Evolutionary conservation across 2,113 vertebrate genomes (phyloP), one percentile per base, ranked within the genome.

Genomic region (Istiophorus platypterus): DNA sequence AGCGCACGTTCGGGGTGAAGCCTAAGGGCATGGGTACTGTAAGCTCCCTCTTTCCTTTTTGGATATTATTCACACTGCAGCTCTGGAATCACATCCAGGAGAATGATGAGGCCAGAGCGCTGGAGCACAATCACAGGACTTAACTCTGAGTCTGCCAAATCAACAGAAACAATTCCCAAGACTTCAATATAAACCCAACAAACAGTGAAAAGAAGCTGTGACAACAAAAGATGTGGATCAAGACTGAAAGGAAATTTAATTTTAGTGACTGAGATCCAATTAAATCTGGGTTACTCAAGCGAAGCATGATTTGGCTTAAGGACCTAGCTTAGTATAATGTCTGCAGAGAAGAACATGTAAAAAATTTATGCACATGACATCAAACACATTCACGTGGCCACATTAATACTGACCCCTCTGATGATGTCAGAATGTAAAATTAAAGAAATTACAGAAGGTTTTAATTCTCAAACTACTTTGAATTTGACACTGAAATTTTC

Each of bases 1-100:
- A 91, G 81, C 66, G 72, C 67, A 39, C 70, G 65, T 89, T 82
- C 59, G 31, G 88, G 93, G 81, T 87, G 77, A 91, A 86, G 91
- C 93, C 92, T 78, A 17, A 81, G 92, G 93, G 81, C 84, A 73
- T 62, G 45, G 72, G 27, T 78, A 85, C 85, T 66, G 74, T 76
- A 77, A 87, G 85, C 87, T 81, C 78, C 62, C 56, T 47, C 62
- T 81, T 81, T 84, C 71, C 54, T 64, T 82, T 77, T 88, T 80
- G 78, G 70, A 76, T 85, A 54, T 90, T 89, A 86, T 91, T 86
- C 92, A 88, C 49, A 39, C 74, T 29, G 77, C 39, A 17, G 67
- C 81, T 88, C 54, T 81, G 82, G 73, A 85, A 82, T 72, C 34
- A 8, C 69, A 84, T 90, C 63, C 18, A 17, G 18, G 37, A 70